Conservation (phyloP, 2,888 invertebrate genomes). For the Phorcus lineatus region DNA sequence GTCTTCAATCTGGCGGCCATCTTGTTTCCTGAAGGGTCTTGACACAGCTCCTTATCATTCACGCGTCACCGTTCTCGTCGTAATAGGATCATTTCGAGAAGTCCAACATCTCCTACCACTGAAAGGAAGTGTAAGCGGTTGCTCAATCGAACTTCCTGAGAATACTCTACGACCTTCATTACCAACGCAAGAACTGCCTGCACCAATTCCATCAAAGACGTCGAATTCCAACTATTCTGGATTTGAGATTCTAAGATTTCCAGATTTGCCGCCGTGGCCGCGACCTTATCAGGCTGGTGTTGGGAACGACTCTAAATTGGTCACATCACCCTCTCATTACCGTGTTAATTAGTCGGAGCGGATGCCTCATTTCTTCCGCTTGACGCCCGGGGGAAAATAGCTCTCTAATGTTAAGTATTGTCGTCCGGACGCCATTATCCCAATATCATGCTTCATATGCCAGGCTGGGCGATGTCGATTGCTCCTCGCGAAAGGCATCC, state of each 20-base stretch:
- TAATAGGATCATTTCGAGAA: not conserved
- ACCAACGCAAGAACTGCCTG: not conserved
- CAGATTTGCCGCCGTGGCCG: not conserved
- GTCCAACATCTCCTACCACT: not conserved
- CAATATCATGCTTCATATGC: not conserved
- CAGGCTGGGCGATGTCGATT: not conserved
- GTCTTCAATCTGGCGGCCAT: too few species aligned
- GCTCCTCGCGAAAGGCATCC: too few species aligned
- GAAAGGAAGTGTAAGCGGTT: not conserved
- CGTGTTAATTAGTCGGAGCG: not conserved
- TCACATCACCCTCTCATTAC: not conserved
- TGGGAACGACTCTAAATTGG: not conserved
- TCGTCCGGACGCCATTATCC: constrained; percentile 1
- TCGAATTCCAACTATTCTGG: not conserved
- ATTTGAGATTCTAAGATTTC: not conserved
- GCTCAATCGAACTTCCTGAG: not conserved
- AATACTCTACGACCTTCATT: not conserved
- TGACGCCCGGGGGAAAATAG: constrained; percentile 13
- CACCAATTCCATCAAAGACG: not conserved
- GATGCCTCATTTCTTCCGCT: not conserved
- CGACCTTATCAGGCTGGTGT: not conserved
- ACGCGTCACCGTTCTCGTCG: not conserved
- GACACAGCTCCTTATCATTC: not conserved
- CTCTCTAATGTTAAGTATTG: constrained; percentile 15
- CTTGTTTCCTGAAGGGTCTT: not conserved